Percentiles rank a stretch among this genome's conserved stretches.
These are phyloP conservation scores for Gymnobelideus leadbeateri DNA, from an alignment of 2,113 vertebrate genomes.

Conservation along the genomic window DNA sequence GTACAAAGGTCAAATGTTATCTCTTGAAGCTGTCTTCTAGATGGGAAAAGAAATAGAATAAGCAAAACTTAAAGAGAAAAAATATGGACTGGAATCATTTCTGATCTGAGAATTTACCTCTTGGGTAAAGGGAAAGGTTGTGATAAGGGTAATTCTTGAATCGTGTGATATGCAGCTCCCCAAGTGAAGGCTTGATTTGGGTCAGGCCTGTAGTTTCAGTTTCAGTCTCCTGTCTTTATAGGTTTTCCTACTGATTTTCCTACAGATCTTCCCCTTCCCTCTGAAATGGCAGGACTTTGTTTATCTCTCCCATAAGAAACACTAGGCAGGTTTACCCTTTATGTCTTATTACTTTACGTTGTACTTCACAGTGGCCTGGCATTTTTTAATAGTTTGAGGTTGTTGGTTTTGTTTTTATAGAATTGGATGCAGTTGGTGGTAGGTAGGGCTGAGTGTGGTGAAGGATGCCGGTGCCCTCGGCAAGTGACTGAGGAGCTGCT, in stretches of 20 bases:
- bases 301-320: constrained; percentile 17
- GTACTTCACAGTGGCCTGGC: neutral
- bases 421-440: constrained; percentile 40
- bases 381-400: neutral
- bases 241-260: neutral
- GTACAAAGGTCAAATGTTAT: constrained; percentile 54
- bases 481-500: constrained; percentile 24
- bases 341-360: neutral
- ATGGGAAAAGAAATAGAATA: constrained; percentile 54
- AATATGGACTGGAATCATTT: constrained; percentile 11
- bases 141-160: constrained; percentile 39
- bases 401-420: constrained; percentile 1
- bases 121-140: neutral
- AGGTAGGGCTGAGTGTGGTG: neutral
- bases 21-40: neutral
- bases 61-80: neutral
- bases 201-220: constrained; percentile 5
- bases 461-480: neutral
- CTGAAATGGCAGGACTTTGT: constrained; percentile 35
- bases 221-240: neutral
- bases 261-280: constrained; percentile 37
- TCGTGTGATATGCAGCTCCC: neutral
- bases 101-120: constrained; percentile 45
- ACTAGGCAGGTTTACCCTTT: neutral
- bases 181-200: constrained; percentile 35